Evolutionary conservation across 2,797 vertebrate genomes (phyloP).

Genomic region (Gorsachius magnificus): DNA sequence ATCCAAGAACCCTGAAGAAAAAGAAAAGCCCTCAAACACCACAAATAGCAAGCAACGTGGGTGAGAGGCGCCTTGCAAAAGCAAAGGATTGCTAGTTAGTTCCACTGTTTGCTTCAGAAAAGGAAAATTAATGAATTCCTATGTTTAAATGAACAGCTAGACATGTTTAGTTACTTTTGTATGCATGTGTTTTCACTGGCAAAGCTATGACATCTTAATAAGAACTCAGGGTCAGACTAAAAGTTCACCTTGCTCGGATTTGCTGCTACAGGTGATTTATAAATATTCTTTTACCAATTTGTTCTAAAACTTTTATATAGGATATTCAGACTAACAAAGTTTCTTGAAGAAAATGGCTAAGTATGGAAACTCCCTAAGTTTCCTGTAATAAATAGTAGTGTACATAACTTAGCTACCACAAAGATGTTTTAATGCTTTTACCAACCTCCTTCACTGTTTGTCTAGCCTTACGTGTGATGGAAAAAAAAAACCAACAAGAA

Average conservation of each 20-base stretch:
- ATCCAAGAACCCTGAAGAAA: neutral
- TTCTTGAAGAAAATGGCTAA: neutral
- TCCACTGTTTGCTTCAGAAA: neutral
- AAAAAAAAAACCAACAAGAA: neutral
- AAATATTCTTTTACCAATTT: neutral
- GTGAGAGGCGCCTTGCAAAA: neutral
- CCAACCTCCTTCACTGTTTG: neutral
- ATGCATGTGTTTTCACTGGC: neutral
- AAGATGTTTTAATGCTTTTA: neutral
- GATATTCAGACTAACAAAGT: neutral
- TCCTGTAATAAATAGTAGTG: neutral
- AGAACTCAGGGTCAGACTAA: neutral
- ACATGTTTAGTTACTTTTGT: neutral
- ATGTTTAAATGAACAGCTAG: neutral
- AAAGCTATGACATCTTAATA: neutral
- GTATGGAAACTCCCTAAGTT: neutral
- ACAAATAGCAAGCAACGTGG: neutral
- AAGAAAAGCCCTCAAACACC: neutral
- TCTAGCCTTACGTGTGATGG: neutral
- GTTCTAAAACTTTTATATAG: neutral
- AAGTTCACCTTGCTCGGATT: neutral
- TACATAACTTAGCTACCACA: neutral
- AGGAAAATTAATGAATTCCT: neutral
- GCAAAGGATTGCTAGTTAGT: neutral
- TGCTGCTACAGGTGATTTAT: neutral